Conservation (phyloP, 2,888 invertebrate species). For the Acanthopleura granulata region DNA sequence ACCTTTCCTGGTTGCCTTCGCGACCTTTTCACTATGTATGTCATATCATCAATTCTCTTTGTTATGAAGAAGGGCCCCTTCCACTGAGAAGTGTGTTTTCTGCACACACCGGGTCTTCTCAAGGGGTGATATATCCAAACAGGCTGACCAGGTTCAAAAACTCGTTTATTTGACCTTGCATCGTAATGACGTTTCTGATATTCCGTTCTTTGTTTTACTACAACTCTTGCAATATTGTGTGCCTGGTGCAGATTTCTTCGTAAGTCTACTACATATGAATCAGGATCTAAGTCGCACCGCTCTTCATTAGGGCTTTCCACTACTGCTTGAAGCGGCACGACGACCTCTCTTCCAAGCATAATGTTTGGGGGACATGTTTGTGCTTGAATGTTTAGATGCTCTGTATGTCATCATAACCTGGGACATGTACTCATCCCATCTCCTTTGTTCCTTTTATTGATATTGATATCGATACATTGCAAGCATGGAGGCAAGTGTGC, state of each 20-base stretch:
- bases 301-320: not conserved
- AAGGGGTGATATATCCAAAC: no score
- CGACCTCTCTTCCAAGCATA: no score
- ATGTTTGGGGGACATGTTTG: no score
- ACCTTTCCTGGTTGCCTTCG: not conserved
- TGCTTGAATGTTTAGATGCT: no score
- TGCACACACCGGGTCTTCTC: not conserved
- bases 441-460: not conserved
- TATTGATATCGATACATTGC: constrained; percentile 20
- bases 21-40: not conserved
- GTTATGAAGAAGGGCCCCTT: not conserved
- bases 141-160: not conserved
- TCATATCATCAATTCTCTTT: not conserved
- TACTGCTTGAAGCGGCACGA: not conserved
- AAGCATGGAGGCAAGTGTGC: constrained; percentile 28
- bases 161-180: not conserved
- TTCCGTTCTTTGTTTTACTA: not conserved
- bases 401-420: no score
- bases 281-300: no score
- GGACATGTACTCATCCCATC: no score
- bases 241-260: not conserved
- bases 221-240: no score
- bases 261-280: no score
- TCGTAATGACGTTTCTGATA: not conserved
- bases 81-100: not conserved